Evolutionary conservation across 2,888 invertebrate species (phyloP).

Genomic region (Chirona hameri): DNA sequence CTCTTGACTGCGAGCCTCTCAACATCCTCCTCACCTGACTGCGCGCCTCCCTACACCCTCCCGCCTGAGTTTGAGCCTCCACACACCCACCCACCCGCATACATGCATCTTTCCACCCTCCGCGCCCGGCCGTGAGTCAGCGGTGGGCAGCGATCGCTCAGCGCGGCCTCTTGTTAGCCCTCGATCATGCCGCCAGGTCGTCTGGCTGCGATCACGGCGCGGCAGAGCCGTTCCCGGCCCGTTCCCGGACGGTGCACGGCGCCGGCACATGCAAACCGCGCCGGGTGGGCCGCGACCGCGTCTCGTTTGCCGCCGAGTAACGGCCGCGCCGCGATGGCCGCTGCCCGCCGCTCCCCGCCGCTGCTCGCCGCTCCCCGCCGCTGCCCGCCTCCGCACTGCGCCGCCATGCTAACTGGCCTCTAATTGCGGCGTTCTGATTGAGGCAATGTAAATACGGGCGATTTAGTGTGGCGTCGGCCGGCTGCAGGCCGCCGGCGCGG

Average conservation of each 20-base stretch:
- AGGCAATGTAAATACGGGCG: constrained; percentile 8
- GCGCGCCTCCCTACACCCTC: too few species aligned
- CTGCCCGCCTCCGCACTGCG: not conserved
- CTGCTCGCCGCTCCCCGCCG: not conserved
- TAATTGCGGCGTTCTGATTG: constrained; percentile 2
- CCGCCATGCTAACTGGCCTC: constrained; percentile 5
- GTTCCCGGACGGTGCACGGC: not conserved
- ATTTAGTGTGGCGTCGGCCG: not conserved
- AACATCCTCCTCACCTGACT: too few species aligned
- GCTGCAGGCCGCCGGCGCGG: not conserved
- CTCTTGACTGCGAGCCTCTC: too few species aligned
- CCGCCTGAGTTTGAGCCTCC: too few species aligned
- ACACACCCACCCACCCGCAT: too few species aligned
- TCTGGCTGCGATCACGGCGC: not conserved
- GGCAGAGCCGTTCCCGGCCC: not conserved
- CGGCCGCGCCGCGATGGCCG: constrained; percentile 24
- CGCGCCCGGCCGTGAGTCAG: not conserved
- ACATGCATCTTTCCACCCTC: too few species aligned
- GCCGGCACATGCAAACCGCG: not conserved
- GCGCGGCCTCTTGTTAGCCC: not conserved
- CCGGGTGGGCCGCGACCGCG: constrained; percentile 3
- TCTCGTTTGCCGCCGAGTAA: constrained; percentile 2
- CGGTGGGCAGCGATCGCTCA: not conserved
- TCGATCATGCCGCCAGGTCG: not conserved
- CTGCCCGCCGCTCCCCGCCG: not conserved